Evolutionary conservation across 1,140 invertebrate genomes (phyloP).

Genomic region (Pseudomyrmex dendroicus): DNA sequence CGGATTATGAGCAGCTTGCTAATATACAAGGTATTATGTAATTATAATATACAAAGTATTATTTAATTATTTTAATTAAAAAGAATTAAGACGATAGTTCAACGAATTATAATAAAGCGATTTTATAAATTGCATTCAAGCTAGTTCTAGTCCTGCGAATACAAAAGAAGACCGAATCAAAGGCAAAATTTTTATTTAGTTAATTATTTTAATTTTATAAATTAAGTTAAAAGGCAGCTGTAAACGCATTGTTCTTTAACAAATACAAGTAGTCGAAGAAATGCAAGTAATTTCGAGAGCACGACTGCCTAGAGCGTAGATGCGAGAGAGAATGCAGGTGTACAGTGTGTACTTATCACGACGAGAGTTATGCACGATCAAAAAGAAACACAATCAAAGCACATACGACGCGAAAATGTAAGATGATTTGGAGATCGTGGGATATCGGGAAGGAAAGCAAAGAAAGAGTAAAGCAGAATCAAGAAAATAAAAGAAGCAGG

Average conservation of each 20-base stretch:
- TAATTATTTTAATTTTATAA: slow-evolving; percentile 24
- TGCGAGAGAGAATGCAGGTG: slow-evolving; percentile 52
- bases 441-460: slow-evolving; percentile 34
- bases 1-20: slow-evolving; percentile 8
- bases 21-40: slow-evolving; percentile 29
- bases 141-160: neutral
- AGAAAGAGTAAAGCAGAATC: slow-evolving; percentile 18
- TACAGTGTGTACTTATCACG: slow-evolving; percentile 72
- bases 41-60: slow-evolving; percentile 28
- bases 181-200: slow-evolving; percentile 34
- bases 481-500: slow-evolving; percentile 25
- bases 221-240: slow-evolving; percentile 36
- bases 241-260: slow-evolving; percentile 12
- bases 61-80: slow-evolving; percentile 43
- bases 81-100: slow-evolving; percentile 15
- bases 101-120: slow-evolving; percentile 14
- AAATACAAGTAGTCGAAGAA: slow-evolving; percentile 23
- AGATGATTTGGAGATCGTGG: slow-evolving; percentile 1
- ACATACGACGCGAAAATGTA: slow-evolving; percentile 54
- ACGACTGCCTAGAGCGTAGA: slow-evolving; percentile 39
- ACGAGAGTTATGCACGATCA: slow-evolving; percentile 69
- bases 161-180: neutral
- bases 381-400: slow-evolving; percentile 76
- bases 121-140: slow-evolving; percentile 14
- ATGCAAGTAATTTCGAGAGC: slow-evolving; percentile 48